Conservation (phyloP, 2,888 invertebrate genomes). For the Pyrrhosoma nymphula region DNA sequence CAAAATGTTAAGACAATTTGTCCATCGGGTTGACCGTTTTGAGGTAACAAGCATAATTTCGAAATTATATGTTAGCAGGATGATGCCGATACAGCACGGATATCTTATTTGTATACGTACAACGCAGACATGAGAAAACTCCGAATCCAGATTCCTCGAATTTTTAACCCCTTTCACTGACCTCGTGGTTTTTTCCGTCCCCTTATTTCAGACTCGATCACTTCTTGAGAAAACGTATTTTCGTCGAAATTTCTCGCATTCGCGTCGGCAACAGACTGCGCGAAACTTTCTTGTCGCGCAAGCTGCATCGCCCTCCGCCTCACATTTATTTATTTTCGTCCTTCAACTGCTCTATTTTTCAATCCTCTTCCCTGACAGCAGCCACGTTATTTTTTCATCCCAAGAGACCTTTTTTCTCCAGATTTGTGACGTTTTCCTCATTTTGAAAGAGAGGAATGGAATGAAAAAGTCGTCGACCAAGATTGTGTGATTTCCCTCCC, state of each 20-base stretch:
- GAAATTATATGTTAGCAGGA: too few relatives aligned
- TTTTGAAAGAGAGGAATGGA: conserved; percentile 5
- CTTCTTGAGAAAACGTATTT: neutral
- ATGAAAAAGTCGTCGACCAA: conserved; percentile 28
- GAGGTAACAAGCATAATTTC: too few relatives aligned
- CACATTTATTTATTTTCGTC: conserved; percentile 5
- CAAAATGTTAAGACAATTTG: too few relatives aligned
- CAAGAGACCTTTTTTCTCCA: neutral
- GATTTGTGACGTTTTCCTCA: conserved; percentile 58
- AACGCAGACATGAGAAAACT: too few relatives aligned
- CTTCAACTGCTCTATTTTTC: conserved; percentile 53
- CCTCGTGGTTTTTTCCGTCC: neutral
- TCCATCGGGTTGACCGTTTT: too few relatives aligned
- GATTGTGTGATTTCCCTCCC: conserved; percentile 32
- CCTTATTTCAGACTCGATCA: neutral
- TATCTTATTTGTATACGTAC: too few relatives aligned
- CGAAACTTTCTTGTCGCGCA: neutral
- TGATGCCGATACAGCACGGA: too few relatives aligned
- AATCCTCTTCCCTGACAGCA: conserved; percentile 25
- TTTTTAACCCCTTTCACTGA: neutral
- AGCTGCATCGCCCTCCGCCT: neutral
- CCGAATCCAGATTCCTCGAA: neutral
- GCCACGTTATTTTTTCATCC: neutral
- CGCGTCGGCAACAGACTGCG: neutral
- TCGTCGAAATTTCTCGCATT: neutral